phyloP scores from a whole-genome alignment of 2,113 vertebrate genomes.

The Cebus imitator region DNA sequence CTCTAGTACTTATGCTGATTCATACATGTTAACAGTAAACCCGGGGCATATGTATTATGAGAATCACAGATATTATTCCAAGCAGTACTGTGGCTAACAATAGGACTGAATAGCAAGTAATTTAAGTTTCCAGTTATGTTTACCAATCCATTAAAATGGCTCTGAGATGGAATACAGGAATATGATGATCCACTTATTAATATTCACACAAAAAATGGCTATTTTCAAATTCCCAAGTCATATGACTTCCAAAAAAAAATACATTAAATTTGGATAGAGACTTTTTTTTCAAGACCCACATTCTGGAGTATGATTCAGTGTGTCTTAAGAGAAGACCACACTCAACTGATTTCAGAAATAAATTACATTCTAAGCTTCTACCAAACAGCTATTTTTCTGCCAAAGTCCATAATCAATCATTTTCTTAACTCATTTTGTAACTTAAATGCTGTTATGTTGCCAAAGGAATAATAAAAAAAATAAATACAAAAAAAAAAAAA shows the following conservation, averaged over 20 bases:
- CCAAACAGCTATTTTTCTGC: conserved; percentile 25
- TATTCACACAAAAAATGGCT: not conserved
- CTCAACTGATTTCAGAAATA: conserved; percentile 42
- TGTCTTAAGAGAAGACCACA: conserved; percentile 4
- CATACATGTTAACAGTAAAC: not conserved
- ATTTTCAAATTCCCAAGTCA: not conserved
- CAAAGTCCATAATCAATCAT: not conserved
- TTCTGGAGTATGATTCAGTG: conserved; percentile 8
- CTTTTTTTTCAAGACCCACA: not conserved
- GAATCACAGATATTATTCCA: not conserved
- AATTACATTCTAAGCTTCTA: conserved; percentile 3
- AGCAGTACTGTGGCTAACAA: not conserved
- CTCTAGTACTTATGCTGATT: not conserved
- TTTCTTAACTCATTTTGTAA: conserved; percentile 29
- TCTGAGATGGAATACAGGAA: not conserved
- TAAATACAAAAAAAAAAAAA: not conserved
- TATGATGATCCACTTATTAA: not conserved
- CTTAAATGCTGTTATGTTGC: not conserved
- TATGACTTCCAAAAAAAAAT: not conserved
- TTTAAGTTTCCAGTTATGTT: not conserved
- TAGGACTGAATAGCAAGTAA: not conserved
- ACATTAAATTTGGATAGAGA: not conserved
- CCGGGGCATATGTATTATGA: not conserved
- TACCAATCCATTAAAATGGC: not conserved
- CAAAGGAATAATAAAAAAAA: not conserved